Conservation (phyloP, 2,797 vertebrate species). For the Parauchenoglanis punctatus region DNA sequence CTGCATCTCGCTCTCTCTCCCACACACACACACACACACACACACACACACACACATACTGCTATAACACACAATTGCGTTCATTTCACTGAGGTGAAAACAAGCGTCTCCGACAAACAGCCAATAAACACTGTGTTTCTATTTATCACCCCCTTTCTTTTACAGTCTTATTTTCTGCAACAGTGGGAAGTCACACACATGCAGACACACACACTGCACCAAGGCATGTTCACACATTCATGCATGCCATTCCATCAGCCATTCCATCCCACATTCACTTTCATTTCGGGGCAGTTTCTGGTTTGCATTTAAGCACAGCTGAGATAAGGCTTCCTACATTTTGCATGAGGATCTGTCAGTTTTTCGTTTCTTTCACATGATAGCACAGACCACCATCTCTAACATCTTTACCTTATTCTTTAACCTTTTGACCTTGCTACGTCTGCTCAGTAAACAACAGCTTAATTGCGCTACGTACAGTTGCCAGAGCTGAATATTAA, state of each 20-base stretch:
- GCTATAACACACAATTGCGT: constrained; percentile 71
- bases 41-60: neutral
- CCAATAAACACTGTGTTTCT: constrained; percentile 55
- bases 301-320: constrained; percentile 31
- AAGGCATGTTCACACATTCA: constrained; percentile 24
- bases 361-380: constrained; percentile 10
- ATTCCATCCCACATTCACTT: constrained; percentile 44
- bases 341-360: constrained; percentile 17
- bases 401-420: constrained; percentile 6
- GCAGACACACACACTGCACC: constrained; percentile 10
- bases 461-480: neutral
- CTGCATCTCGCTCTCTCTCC: constrained; percentile 41
- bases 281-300: constrained; percentile 30
- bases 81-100: constrained; percentile 70
- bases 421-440: constrained; percentile 26
- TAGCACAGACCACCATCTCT: constrained; percentile 16
- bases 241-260: constrained; percentile 21
- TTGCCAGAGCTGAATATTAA: constrained; percentile 11
- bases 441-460: neutral
- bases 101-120: constrained; percentile 55
- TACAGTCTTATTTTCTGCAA: constrained; percentile 57
- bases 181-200: constrained; percentile 13
- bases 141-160: constrained; percentile 58
- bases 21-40: neutral
- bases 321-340: constrained; percentile 1